Base-by-base conservation (phyloP, 1,140 invertebrate species). In the Helicoverpa zea region DNA sequence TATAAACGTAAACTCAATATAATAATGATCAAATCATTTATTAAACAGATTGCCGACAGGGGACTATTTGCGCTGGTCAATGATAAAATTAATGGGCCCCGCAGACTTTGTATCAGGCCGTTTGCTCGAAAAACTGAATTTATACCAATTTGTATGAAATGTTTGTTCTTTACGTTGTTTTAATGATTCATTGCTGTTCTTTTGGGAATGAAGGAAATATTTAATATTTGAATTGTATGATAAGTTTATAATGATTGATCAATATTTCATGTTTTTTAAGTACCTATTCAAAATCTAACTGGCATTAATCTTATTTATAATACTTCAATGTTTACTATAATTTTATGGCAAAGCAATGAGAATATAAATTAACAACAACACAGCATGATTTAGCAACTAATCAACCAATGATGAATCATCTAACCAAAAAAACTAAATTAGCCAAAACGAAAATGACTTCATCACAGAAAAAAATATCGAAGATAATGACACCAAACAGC, bases 11-110 rank as follows among this genome's bases (percentile, higher is more conserved):
- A 16, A 59, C 13, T 47, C 47, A 47, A 30, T 23, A 56, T 52
- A 30, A 56, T 66, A 75, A 66, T 73, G 61, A 80, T 80, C 59
- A 54, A 66, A 74, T 75, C 29, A 80, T 80, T 80, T 74, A 74
- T 63, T 73, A 30, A 75, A 18, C 79, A 23, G 64, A 80, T 80
- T 52, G 70, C 51, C 58, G 54, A 47, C 79, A 23, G 16, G 79
- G 79, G 79, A 80, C 61, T 61, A 58, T 63, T 80, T 75, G 49
- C 70, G 47, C 29, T 11, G 49, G 35, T 75, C 35, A 63, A 59
- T 58, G 66, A 58, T 61, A 59, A 72, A 77, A 76, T 83, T 80
- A 75, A 77, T 81, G 47, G 52, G 30, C 18, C 43, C 54, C 52
- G 30, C 43, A 59, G 54, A 75, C 56, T 54, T 70, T 49, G 13